Evolutionary conservation across 2,888 invertebrate species (phyloP).

Genomic region (Lypha dubia): DNA sequence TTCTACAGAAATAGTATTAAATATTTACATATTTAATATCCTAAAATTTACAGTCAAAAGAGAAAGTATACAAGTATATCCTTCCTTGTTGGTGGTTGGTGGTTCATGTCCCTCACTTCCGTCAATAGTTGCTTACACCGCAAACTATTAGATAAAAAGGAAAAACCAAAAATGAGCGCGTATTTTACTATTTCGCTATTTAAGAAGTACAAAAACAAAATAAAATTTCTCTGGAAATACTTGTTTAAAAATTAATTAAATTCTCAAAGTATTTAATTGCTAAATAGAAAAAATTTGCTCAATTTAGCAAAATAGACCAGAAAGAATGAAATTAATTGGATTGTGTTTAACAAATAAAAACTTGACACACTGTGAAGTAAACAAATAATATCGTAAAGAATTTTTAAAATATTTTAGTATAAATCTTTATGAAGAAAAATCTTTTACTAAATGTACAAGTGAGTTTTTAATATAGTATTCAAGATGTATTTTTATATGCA

Average conservation of each 20-base stretch:
- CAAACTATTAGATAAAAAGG: background rate
- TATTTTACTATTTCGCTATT: conserved; percentile 6
- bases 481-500: no score
- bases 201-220: background rate
- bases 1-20: background rate
- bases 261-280: conserved; percentile 1
- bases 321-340: background rate
- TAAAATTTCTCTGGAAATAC: conserved; percentile 10
- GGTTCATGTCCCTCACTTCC: background rate
- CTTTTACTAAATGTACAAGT: no score
- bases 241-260: conserved; percentile 37
- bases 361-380: background rate
- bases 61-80: no score
- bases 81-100: background rate
- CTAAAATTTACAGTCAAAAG: no score
- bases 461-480: no score
- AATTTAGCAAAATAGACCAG: background rate
- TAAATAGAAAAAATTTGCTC: conserved; percentile 1
- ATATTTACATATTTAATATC: background rate
- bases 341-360: background rate
- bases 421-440: no score
- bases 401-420: no score
- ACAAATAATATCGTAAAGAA: background rate
- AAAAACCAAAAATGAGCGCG: conserved; percentile 14
- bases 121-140: background rate